Percentiles rank a stretch among this genome's conserved stretches.
Evolutionary conservation across 2,888 invertebrate species (phyloP).

Genomic region (Idaea straminata): DNA sequence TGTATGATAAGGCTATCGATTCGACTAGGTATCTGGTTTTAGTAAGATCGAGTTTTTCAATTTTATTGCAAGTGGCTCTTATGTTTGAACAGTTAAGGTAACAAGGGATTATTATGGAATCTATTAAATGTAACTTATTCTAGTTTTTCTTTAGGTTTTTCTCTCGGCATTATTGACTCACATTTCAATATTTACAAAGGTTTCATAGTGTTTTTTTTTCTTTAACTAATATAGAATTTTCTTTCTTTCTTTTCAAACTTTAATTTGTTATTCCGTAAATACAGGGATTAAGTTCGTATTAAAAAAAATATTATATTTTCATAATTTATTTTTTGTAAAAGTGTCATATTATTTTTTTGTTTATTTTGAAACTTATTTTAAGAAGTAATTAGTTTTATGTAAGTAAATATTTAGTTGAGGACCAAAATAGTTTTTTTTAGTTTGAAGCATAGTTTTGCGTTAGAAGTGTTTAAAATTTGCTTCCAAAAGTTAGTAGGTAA

Average conservation of each 20-base stretch:
- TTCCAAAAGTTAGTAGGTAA: neutral
- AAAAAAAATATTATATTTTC: neutral
- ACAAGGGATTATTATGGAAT: no score
- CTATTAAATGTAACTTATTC: no score
- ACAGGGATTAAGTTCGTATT: constrained; percentile 2
- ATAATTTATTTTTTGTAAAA: neutral
- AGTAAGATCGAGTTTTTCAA: no score
- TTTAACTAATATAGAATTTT: neutral
- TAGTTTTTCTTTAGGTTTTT: no score
- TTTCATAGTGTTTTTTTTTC: neutral
- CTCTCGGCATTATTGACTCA: no score
- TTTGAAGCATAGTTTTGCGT: neutral
- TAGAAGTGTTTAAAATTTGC: neutral
- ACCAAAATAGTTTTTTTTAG: neutral
- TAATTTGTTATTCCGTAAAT: constrained; percentile 2
- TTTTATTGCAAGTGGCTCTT: no score
- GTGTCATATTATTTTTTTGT: neutral
- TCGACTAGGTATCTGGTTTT: no score
- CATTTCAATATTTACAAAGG: no score
- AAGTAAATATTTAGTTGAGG: neutral
- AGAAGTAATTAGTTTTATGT: neutral
- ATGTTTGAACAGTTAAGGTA: no score
- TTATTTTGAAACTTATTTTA: neutral
- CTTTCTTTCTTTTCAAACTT: neutral
- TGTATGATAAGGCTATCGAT: no score